Conservation (phyloP, 2,888 invertebrate species). For the Malachius bipustulatus region DNA sequence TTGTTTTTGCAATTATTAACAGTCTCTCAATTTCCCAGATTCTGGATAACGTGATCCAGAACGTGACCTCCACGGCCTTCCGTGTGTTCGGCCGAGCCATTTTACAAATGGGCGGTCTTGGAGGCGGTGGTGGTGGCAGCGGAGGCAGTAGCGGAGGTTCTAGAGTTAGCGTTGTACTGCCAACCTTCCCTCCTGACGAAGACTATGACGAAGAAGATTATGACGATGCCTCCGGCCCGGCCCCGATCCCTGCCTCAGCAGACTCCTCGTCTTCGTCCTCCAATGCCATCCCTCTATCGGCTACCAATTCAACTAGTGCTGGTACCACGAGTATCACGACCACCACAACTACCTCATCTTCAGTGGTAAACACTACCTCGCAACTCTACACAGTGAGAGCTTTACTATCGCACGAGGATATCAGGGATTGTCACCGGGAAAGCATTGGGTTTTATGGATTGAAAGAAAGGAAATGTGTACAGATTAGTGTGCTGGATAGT, state of each 20-base stretch:
- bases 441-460: too few relatives aligned
- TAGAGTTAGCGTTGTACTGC: constrained; percentile 50
- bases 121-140: constrained; percentile 36
- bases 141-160: constrained; percentile 39
- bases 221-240: constrained; percentile 23
- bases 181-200: constrained; percentile 55
- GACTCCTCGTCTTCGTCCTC: neutral
- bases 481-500: too few relatives aligned
- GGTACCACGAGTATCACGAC: neutral
- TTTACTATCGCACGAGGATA: too few relatives aligned
- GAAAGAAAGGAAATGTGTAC: too few relatives aligned
- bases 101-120: constrained; percentile 47
- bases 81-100: constrained; percentile 65
- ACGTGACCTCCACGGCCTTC: constrained; percentile 59
- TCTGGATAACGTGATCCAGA: constrained; percentile 66
- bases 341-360: neutral
- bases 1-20: constrained; percentile 5
- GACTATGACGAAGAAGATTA: constrained; percentile 48
- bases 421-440: too few relatives aligned
- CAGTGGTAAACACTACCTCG: constrained; percentile 17
- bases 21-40: constrained; percentile 43
- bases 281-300: constrained; percentile 4
- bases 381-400: constrained; percentile 25
- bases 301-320: neutral
- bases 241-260: constrained; percentile 5